These are phyloP conservation scores for Antrozous pallidus DNA, from an alignment of 2,797 vertebrate genomes.

Conservation along the genomic window DNA sequence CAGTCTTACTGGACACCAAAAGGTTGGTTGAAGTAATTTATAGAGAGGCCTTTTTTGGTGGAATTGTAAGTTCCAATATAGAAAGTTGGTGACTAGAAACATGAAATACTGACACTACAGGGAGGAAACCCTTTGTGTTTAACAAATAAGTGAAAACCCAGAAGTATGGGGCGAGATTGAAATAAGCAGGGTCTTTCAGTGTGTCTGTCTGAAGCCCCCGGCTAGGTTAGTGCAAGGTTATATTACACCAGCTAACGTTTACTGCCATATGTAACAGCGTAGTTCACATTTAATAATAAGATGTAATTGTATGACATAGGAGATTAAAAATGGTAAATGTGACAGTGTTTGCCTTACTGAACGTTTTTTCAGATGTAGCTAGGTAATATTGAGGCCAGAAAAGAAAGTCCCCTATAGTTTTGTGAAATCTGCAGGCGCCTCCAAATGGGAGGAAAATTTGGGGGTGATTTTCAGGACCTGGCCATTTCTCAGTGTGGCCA, in stretches of 20 bases:
- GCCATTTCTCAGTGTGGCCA: not conserved
- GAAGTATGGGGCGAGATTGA: not conserved
- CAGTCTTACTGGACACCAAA: not conserved
- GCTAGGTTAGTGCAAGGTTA: not conserved
- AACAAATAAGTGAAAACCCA: not conserved
- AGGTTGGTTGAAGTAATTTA: not conserved
- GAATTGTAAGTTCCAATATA: not conserved
- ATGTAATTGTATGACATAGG: not conserved
- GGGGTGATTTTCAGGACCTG: not conserved
- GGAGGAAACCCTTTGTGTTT: not conserved
- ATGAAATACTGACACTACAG: not conserved
- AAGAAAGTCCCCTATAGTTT: not conserved
- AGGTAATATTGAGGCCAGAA: conserved; percentile 1
- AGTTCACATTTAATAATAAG: not conserved
- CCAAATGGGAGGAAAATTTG: conserved; percentile 49
- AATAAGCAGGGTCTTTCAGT: not conserved
- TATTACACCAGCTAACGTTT: not conserved
- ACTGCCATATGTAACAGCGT: not conserved
- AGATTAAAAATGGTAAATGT: not conserved
- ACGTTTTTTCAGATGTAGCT: not conserved
- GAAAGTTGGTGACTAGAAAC: not conserved
- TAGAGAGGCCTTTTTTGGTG: not conserved
- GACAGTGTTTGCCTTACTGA: not conserved
- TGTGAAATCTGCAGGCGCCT: not conserved
- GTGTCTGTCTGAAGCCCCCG: not conserved